phyloP scores from a whole-genome alignment of 2,113 vertebrate species.

The Pimephales promelas region DNA sequence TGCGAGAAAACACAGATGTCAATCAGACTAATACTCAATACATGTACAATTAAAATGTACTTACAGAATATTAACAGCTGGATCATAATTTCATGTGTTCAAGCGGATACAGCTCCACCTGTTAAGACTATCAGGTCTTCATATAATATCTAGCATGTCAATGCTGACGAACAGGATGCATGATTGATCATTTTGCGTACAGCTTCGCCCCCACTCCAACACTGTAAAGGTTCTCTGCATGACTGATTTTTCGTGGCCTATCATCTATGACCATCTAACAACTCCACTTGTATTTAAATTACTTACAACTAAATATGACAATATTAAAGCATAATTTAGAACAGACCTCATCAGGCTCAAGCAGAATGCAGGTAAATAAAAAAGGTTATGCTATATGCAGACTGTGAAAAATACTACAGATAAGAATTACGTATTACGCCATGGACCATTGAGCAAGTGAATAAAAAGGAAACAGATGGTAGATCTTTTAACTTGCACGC shows the following conservation, averaged over 20 bases:
- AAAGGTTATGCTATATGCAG: neutral
- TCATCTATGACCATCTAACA: neutral
- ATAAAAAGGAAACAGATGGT: constrained; percentile 20
- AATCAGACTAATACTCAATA: neutral
- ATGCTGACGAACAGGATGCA: constrained; percentile 25
- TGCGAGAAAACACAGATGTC: neutral
- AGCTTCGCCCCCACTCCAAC: neutral
- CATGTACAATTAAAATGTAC: neutral
- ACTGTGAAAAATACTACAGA: neutral
- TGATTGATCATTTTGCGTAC: constrained; percentile 15
- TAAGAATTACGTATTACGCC: neutral
- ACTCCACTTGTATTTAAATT: neutral
- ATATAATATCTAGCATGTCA: neutral
- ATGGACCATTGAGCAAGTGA: neutral
- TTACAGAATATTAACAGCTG: constrained; percentile 32
- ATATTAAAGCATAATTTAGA: neutral
- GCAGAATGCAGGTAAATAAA: neutral
- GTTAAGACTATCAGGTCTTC: neutral
- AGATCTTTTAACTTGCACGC: neutral
- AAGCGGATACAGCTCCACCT: neutral
- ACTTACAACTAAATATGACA: neutral
- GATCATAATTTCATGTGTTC: constrained; percentile 27
- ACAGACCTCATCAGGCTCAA: neutral
- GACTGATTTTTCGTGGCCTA: neutral
- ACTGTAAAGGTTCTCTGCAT: neutral